Base-by-base conservation (phyloP, 2,113 vertebrate genomes). In the Ceyx melanurus region DNA sequence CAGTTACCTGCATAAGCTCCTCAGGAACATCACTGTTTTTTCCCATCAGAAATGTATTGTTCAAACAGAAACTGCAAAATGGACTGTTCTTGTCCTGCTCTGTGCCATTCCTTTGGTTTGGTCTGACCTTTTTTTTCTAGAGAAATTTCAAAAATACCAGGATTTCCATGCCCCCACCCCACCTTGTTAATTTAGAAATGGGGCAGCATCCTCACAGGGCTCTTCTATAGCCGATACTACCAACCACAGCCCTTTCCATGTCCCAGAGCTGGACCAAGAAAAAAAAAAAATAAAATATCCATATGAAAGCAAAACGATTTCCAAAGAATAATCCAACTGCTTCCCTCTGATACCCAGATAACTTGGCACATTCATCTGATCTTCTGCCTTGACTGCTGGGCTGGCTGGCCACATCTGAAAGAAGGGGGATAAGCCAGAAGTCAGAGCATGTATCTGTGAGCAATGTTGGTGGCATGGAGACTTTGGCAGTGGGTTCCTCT, bases 401-500 rank as follows among this genome's bases (percentile, higher is more conserved):
- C 68, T 88, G 88, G 22, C 70, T 89, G 76, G 86, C 83, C 95
- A 72, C 83, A 76, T 94, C 89, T 94, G 86, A 89, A 50, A 72
- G 50, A 13, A 56, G 6, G 0, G 11, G 74, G 62, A 79, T 53
- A 79, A 92, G 77, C 58, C 90, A 81, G 80, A 68, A 94, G 70
- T 20, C 79, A 29, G 79, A 82, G 88, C 76, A 65, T 42, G 43
- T 57, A 51, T 88, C 88, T 73, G 10, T 13, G 54, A 93, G 89
- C 46, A 0, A 65, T 25, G 83, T 29, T 94, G 90, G 92, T 96
- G 96, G 92, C 66, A 7, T 50, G 50, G 40, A 85, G 74, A 15
- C 37, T 70, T 82, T 90, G 93, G 95, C 93, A 94, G 61, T 37
- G 84, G 54, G 42, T 10, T 51, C 60, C 48, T 85, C n/a, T 84